Base-by-base conservation (phyloP, 2,888 invertebrate genomes). In the Embidobia sp. region DNA sequence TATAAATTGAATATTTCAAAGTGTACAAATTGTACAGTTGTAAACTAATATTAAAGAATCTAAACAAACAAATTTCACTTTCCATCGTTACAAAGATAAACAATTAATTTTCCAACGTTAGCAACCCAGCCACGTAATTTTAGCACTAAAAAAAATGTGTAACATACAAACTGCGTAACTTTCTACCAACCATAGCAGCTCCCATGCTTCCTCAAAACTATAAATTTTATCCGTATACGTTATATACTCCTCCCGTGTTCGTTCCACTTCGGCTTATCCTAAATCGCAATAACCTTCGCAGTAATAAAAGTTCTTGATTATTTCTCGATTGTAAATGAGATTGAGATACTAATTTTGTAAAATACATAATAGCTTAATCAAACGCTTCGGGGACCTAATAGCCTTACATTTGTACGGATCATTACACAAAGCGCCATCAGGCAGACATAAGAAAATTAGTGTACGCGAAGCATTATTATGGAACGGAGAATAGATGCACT, bases 361-460 rank as follows among this genome's bases (percentile, higher is more conserved):
- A 69, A 69, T 70, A 69, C 51, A 49, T 69, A 76, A 76, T 64
- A 76, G 64, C 69, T 69, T 76, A 76, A 76, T 70, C 69, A 64
- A 67, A 69, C 51, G 75, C 61, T 76, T 57, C 63, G 55, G 51
- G 66, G 66, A 69, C 69, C 48, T 78, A 64, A 78, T 69, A 51
- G 64, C 22, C 31, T 11, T 70, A 64, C 55, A 51, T 66, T 66
- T 70, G 70, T 70, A 74, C 42, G 66, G 64, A 61, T 67, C 64
- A 67, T 72, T 73, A 73, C 73, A 67, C 73, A 69, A 61, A 69
- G 7, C 66, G 76, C 78, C 73, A 70, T 26, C 22, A 53, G 76
- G 66, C 48, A 59, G 55, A 76, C 53, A 29, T 44, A 63, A 69
- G 69, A 57, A 69, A 76, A 79, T 69, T 73, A 73, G 78, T 48